phyloP scores from a whole-genome alignment of 2,797 vertebrate species.

The Falco rusticolus region DNA sequence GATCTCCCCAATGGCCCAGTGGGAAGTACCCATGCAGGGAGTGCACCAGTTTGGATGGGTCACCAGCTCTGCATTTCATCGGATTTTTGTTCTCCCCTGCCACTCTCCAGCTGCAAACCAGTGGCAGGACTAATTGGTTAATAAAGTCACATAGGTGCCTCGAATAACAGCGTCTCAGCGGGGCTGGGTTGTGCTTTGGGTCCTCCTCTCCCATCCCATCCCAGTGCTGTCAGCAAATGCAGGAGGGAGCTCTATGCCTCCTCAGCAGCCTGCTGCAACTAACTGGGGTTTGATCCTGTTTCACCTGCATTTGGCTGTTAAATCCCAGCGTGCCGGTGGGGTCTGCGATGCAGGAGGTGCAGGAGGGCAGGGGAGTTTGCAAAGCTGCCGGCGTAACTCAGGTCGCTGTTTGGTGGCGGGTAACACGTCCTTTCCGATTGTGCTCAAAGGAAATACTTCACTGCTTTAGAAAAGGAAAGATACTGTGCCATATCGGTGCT shows the following conservation, averaged over 20 bases:
- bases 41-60: not conserved
- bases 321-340: rapidly evolving
- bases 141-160: not conserved
- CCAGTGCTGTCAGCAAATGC: rapidly evolving
- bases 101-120: not conserved
- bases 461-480: not conserved
- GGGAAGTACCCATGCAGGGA: not conserved
- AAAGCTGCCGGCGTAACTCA: not conserved
- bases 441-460: not conserved
- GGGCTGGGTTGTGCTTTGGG: not conserved
- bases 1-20: not conserved
- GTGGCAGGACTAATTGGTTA: not conserved
- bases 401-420: not conserved
- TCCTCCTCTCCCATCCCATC: not conserved
- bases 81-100: not conserved
- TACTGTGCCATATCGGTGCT: not conserved
- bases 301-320: not conserved
- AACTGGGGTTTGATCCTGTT: not conserved
- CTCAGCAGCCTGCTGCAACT: not conserved
- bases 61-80: not conserved
- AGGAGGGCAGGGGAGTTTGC: not conserved
- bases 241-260: not conserved
- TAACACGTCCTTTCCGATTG: rapidly evolving
- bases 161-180: not conserved
- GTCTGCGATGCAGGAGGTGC: not conserved